Base-by-base conservation (phyloP, 2,888 invertebrate species). In the Leptinotarsa peninsularis region DNA sequence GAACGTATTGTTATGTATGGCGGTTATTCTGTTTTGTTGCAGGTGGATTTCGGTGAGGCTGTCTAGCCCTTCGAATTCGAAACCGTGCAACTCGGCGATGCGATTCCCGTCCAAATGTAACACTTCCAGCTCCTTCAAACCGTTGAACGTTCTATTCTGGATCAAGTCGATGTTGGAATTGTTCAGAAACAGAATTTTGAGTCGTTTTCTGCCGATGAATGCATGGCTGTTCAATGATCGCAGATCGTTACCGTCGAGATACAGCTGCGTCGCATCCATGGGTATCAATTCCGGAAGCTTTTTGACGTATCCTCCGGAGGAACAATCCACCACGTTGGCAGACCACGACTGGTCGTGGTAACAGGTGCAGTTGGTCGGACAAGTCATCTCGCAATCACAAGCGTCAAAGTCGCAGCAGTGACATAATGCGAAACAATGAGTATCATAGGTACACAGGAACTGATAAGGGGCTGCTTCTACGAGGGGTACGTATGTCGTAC, bases 361-460 rank as follows among this genome's bases (percentile, higher is more conserved):
- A 88, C 96, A 97, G 73, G 94, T 94, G 89, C 96, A 97, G 86
- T 95, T 95, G 73, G 91, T 91, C 33, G 96, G 96, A 85, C 96
- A 97, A 70, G 94, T 95, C 94, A 96, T 96, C 90, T 96, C 95
- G 89, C 96, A 97, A 88, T 97, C 96, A 87, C 96, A 97, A 52
- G 95, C 95, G 85, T 96, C 96, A 86, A 95, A 97, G 87, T 96
- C 96, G 88, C 96, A 97, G 86, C 96, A 97, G 85, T 95, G 94
- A 86, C 96, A 97, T 79, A 95, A 89, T 5, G 95, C 94, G 87
- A 95, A 95, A 88, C 96, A 97, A 85, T 96, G 95, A 79, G 93
- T 92, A 78, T 94, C 93, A 87, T 96, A 96, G 86, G 94, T 93
- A 88, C 96, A 96, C 81, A 96, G 90, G 88, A 96, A 96, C 88